Conservation (phyloP, 2,113 vertebrate species). For the Misgurnus mizolepis region DNA sequence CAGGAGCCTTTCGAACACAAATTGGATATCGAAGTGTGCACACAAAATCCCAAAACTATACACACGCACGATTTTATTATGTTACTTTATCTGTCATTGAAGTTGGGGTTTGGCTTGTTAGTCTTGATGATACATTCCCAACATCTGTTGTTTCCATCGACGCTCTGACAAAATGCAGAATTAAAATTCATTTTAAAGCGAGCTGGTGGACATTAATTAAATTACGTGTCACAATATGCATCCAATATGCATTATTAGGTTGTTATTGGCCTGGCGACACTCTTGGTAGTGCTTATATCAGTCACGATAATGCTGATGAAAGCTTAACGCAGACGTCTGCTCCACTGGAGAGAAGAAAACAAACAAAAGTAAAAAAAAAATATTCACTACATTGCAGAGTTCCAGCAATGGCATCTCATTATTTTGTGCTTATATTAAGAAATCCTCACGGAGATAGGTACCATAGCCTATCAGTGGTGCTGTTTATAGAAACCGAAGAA, state of each 20-base stretch:
- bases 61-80: conserved; percentile 14
- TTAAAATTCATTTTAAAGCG: conserved; percentile 54
- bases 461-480: background rate
- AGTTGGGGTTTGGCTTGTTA: background rate
- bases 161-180: conserved; percentile 59
- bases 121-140: conserved; percentile 46
- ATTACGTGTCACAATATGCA: conserved; percentile 40
- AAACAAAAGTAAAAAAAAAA: conserved; percentile 10
- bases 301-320: conserved; percentile 48
- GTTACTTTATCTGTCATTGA: background rate
- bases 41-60: conserved; percentile 1
- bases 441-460: background rate
- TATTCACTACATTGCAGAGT: conserved; percentile 25
- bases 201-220: conserved; percentile 49
- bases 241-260: conserved; percentile 48
- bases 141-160: conserved; percentile 61
- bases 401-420: conserved; percentile 31
- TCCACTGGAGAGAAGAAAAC: background rate
- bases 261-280: conserved; percentile 41
- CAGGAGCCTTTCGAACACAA: conserved; percentile 36
- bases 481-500: conserved; percentile 29
- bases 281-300: conserved; percentile 51
- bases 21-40: conserved; percentile 25
- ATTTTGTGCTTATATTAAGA: conserved; percentile 26
- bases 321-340: conserved; percentile 40